Percentiles rank a stretch among this genome's conserved stretches.
Conservation (phyloP, 2,113 vertebrate species). For the Ictidomys tridecemlineatus region DNA sequence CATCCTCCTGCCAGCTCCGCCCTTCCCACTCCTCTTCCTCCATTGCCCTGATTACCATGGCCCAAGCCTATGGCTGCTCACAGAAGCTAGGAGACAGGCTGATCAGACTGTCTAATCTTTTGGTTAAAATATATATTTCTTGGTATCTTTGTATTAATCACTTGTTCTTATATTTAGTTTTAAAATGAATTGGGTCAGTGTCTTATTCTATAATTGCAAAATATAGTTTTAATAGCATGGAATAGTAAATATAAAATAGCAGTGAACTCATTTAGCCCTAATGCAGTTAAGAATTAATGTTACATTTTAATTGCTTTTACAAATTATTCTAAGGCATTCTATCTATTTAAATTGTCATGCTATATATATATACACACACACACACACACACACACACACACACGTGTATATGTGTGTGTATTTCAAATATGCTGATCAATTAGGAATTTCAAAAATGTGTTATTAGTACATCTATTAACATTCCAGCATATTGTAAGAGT, state of each 20-base stretch:
- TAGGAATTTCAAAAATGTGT: not conserved
- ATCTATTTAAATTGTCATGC: not conserved
- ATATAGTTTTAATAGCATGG: not conserved
- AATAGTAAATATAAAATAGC: not conserved
- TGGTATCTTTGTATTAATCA: not conserved
- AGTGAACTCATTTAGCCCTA: not conserved
- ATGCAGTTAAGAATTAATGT: not conserved
- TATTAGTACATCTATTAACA: not conserved
- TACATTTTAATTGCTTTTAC: not conserved
- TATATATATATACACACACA: not conserved
- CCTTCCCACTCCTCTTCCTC: not conserved
- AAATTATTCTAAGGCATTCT: not conserved
- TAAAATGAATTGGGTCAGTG: not conserved
- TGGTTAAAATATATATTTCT: not conserved
- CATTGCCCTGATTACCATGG: too few relatives aligned
- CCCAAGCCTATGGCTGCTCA: fast-evolving
- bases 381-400: not conserved
- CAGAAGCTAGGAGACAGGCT: not conserved
- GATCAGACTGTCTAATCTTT: not conserved
- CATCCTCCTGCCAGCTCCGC: conserved; percentile 78
- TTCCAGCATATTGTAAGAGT: not conserved
- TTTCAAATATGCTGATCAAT: not conserved
- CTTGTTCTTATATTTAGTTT: not conserved
- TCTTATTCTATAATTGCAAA: not conserved
- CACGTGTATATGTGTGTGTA: fast-evolving